Percentiles rank a stretch among this genome's conserved stretches.
phyloP scores from a whole-genome alignment of 53 echinoderm and acorn worm genomes.

The Crossaster papposus region DNA sequence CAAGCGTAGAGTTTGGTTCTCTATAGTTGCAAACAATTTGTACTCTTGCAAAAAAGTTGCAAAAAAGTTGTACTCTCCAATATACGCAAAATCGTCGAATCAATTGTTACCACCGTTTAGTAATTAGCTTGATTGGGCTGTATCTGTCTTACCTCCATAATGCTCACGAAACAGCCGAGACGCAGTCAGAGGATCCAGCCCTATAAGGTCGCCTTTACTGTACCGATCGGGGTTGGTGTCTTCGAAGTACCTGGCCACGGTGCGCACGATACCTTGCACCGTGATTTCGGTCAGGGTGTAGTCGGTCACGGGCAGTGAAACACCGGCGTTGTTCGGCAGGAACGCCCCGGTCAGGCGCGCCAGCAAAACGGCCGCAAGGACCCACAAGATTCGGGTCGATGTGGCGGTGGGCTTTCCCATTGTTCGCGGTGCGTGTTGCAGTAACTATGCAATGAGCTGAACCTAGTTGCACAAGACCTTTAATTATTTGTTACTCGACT shows the following conservation, averaged over 20 bases:
- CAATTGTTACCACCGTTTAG: neutral
- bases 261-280: slow-evolving; percentile 46
- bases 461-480: neutral
- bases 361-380: slow-evolving; percentile 8
- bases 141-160: slow-evolving; percentile 60
- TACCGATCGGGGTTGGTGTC: slow-evolving; percentile 36
- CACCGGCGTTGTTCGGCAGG: slow-evolving; percentile 47
- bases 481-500: neutral
- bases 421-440: neutral
- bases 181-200: slow-evolving; percentile 51
- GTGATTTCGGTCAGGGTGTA: slow-evolving; percentile 60
- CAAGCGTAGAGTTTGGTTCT: no score
- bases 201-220: slow-evolving; percentile 21
- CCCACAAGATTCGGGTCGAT: neutral
- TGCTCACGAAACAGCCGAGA: slow-evolving; percentile 44
- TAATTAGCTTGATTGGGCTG: neutral
- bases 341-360: slow-evolving; percentile 17
- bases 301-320: slow-evolving; percentile 19
- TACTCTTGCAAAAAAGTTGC: no score
- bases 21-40: no score
- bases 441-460: neutral
- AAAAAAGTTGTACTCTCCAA: no score
- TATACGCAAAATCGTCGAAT: no score
- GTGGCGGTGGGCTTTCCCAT: neutral
- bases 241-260: slow-evolving; percentile 64